Evolutionary conservation across 2,797 vertebrate genomes (phyloP).

Genomic region (Enteromius thamalakanensis): DNA sequence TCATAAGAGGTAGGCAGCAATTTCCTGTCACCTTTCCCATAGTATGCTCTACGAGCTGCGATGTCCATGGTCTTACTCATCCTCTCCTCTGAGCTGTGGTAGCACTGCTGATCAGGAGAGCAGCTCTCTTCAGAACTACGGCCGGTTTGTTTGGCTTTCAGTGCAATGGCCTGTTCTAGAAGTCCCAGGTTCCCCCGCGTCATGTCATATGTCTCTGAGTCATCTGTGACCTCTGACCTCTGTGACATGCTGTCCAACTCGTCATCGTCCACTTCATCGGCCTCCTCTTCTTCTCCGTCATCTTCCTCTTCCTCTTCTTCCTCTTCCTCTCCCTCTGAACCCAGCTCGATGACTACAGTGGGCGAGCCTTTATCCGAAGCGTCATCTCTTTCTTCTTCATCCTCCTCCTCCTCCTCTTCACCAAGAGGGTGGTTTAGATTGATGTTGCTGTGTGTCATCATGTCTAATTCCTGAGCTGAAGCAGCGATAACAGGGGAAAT

Average conservation of each 20-base stretch:
- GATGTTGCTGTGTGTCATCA: constrained; percentile 68
- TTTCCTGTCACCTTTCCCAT: constrained; percentile 82
- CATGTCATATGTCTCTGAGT: constrained; percentile 95
- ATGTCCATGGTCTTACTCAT: constrained; percentile 77
- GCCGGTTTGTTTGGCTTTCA: constrained; percentile 91
- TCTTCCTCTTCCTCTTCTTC: constrained; percentile 77
- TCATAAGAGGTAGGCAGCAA: not conserved
- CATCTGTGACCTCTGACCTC: constrained; percentile 87
- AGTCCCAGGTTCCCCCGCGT: constrained; percentile 92
- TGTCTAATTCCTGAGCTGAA: constrained; percentile 71
- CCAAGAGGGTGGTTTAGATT: constrained; percentile 55
- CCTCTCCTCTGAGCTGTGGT: constrained; percentile 74
- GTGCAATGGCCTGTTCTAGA: constrained; percentile 93
- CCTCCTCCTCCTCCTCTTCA: constrained; percentile 64
- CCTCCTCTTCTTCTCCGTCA: constrained; percentile 59
- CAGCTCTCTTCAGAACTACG: constrained; percentile 79
- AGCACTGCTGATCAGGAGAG: constrained; percentile 79
- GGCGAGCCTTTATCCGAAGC: constrained; percentile 84
- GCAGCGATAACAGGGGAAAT: constrained; percentile 64
- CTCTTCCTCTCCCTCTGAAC: constrained; percentile 85
- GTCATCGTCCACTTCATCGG: constrained; percentile 69
- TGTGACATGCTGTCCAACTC: constrained; percentile 83
- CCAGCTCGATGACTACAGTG: constrained; percentile 87
- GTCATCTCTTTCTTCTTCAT: constrained; percentile 69
- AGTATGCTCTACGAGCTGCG: constrained; percentile 77